phyloP scores from a whole-genome alignment of 2,797 vertebrate species.

The Aphelocoma californica region DNA sequence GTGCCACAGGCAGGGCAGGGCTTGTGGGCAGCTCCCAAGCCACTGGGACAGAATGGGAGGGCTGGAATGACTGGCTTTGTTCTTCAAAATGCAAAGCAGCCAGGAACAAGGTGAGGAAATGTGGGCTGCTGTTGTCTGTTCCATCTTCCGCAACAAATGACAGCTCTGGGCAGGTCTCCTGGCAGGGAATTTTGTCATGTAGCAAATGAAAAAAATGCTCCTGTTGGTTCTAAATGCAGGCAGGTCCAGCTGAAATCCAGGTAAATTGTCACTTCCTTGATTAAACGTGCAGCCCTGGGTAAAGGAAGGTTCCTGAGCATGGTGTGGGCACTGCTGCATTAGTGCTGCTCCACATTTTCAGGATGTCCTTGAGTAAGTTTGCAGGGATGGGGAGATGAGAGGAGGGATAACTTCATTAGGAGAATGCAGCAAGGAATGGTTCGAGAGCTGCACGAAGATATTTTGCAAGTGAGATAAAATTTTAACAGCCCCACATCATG shows the following conservation, averaged over 20 bases:
- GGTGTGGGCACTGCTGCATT: background rate
- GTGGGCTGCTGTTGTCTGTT: background rate
- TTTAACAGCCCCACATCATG: background rate
- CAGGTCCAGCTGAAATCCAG: background rate
- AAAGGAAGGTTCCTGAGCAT: background rate
- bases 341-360: background rate
- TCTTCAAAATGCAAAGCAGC: background rate
- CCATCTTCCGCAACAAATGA: fast-evolving
- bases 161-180: background rate
- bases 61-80: background rate
- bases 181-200: fast-evolving
- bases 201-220: background rate
- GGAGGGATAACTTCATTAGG: background rate
- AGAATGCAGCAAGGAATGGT: background rate
- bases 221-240: background rate
- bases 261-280: background rate
- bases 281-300: background rate
- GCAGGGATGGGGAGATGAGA: background rate
- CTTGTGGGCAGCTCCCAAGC: background rate
- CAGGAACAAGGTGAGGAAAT: background rate
- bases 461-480: background rate
- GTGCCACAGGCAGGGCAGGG: background rate
- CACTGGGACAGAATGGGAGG: fast-evolving
- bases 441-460: background rate
- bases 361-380: background rate